A percentile compares a stretch with the other conserved stretches of the same genome.
These are phyloP conservation scores for Imbricaverruca yamaguchii DNA, from an alignment of 2,888 invertebrate genomes.

Conservation along the genomic window DNA sequence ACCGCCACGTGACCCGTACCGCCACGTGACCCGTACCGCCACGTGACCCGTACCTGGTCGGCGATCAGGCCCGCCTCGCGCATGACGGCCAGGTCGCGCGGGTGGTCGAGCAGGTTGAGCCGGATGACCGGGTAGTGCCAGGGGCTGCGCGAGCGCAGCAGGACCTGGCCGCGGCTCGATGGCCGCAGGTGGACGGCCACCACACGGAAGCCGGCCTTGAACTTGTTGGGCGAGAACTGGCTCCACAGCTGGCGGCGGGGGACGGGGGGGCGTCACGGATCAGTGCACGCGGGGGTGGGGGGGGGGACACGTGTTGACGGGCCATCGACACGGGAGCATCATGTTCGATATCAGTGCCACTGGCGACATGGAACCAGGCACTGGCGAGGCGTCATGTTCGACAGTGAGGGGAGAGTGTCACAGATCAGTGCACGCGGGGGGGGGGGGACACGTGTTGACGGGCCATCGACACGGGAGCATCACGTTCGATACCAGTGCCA, in stretches of 20 bases:
- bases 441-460: too few relatives aligned
- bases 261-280: not conserved
- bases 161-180: slow-evolving; percentile 54
- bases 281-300: not conserved
- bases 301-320: too few relatives aligned
- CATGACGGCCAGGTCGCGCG: slow-evolving; percentile 37
- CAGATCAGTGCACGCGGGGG: not conserved
- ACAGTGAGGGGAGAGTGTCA: not conserved
- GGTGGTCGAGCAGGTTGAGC: slow-evolving; percentile 56
- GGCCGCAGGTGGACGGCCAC: slow-evolving; percentile 51
- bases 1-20: too few relatives aligned
- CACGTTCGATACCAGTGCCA: too few relatives aligned
- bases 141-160: slow-evolving; percentile 61
- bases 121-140: slow-evolving; percentile 64
- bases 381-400: too few relatives aligned
- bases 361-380: too few relatives aligned
- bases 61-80: not conserved
- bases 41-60: not conserved
- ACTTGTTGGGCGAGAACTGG: slow-evolving; percentile 28
- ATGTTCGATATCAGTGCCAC: too few relatives aligned
- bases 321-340: too few relatives aligned
- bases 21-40: too few relatives aligned
- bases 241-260: not conserved
- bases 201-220: slow-evolving; percentile 20
- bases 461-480: too few relatives aligned